A percentile compares a stretch with the other conserved stretches of the same genome.
Conservation (phyloP, 2,113 vertebrate genomes). For the Caloenas nicobarica region DNA sequence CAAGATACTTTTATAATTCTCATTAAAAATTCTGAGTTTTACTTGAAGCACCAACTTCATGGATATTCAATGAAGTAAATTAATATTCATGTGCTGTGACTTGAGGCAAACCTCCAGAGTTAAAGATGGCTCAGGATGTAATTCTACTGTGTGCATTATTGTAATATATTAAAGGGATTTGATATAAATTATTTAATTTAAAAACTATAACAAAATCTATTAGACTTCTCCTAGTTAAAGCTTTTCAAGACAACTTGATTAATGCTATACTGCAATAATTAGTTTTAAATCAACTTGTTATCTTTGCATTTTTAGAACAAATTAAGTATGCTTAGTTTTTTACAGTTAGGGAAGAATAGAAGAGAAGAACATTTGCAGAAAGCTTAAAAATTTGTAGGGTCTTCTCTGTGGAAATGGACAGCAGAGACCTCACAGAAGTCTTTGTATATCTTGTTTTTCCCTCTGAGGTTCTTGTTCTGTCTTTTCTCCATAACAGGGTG, state of each 20-base stretch:
- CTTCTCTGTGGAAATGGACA: background rate
- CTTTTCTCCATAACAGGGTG: accelerated
- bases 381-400: background rate
- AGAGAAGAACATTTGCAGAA: background rate
- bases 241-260: background rate
- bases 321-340: background rate
- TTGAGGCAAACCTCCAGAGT: background rate
- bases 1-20: background rate
- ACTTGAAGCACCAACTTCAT: background rate
- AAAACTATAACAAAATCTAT: background rate
- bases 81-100: background rate
- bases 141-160: background rate
- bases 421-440: background rate
- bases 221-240: background rate
- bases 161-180: background rate
- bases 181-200: constrained; percentile 2
- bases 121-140: background rate
- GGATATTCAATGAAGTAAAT: background rate
- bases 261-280: background rate
- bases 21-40: background rate
- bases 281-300: background rate
- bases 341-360: background rate
- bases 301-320: background rate
- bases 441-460: background rate
- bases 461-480: background rate